Evolutionary conservation across 2,797 vertebrate genomes (phyloP), one percentile per base, ranked within the genome.

Genomic region (Dromococcyx pavoninus): DNA sequence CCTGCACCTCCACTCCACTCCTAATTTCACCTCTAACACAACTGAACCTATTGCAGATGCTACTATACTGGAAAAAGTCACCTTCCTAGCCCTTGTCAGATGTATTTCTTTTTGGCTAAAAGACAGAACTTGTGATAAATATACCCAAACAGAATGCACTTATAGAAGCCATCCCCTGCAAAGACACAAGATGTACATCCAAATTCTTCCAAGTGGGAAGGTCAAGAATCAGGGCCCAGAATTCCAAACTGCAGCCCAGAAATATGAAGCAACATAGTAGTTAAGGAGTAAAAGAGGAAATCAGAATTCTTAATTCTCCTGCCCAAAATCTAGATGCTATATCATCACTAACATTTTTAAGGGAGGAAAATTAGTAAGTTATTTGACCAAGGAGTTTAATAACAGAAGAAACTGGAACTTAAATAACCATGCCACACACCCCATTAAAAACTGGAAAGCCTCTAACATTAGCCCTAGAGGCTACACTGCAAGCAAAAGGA

Each of bases 251-350:
- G 25, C 39, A 88, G 65, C 25, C 30, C 72, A 72, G 41, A 90
- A 65, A 79, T 16, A 27, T 75, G 79, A 89, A 57, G n/a, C 3
- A 1, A 91, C 21, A 5, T 13, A 73, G 58, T 6, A 60, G 22
- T 28, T 48, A 64, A 50, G 35, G 10, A 62, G 14, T 19, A 80
- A 30, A 18, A 54, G 16, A 83, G 11, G 11, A 84, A 5, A 75
- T 5, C 16, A 89, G 10, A 53, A 43, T 64, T 32, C 25, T 37
- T 57, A 13, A 60, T 18, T 28, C 9, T 48, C 17, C n/a, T 11
- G 1, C 1, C 0, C 61, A 61, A 72, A 13, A 18, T 9, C 39
- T 24, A 83, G 10, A 41, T n/a, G 23, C 13, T 56, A 1, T 25
- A 91, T 58, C 23, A 72, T 58, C 23, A 72, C 24, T 0, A 0